Conservation (phyloP, 2,113 vertebrate genomes). For the Pterocles gutturalis region DNA sequence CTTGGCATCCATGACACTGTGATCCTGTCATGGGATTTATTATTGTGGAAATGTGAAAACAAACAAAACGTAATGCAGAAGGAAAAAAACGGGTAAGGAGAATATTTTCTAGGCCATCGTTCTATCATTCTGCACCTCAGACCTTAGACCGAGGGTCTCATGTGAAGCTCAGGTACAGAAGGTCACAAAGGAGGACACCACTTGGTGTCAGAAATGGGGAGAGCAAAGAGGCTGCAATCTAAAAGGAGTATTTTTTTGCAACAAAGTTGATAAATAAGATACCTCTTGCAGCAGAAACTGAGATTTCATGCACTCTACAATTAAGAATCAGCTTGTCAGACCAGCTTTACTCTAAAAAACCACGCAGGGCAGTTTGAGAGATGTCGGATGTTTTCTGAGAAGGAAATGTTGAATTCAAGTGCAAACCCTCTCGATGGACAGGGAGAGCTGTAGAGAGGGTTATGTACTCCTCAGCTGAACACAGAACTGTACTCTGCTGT, state of each 20-base stretch:
- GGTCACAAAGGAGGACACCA: background rate
- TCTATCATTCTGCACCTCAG: background rate
- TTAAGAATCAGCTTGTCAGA: background rate
- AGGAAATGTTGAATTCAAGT: background rate
- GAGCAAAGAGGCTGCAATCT: background rate
- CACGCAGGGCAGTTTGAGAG: background rate
- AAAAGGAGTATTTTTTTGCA: background rate
- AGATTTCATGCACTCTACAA: conserved; percentile 7
- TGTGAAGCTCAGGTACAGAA: background rate
- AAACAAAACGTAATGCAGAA: background rate
- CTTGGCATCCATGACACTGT: background rate
- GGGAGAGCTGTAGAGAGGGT: background rate
- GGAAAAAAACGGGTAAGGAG: background rate
- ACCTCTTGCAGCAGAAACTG: background rate
- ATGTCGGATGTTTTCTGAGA: background rate
- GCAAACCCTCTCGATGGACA: background rate
- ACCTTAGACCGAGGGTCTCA: background rate
- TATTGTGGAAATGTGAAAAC: background rate
- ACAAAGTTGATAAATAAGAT: background rate
- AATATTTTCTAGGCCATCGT: background rate
- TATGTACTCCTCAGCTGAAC: background rate
- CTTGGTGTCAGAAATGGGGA: background rate
- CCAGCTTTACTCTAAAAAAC: background rate
- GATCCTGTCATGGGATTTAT: background rate
- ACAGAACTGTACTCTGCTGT: background rate